These are phyloP conservation scores for Pyrocephalus nanus DNA, from an alignment of 2,797 vertebrate genomes.

Conservation along the genomic window DNA sequence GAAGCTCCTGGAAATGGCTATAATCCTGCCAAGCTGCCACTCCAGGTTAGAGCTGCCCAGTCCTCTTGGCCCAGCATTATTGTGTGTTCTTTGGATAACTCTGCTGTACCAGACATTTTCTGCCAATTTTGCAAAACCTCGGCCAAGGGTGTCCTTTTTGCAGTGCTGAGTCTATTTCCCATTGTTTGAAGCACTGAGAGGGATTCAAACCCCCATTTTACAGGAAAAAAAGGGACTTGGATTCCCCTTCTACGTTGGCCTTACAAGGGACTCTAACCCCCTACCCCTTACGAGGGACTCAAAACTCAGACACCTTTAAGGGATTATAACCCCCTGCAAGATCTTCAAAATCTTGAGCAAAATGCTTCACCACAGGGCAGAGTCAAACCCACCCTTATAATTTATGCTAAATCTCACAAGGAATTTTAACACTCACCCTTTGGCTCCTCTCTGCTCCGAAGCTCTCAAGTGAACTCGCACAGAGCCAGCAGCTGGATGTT, in stretches of 20 bases:
- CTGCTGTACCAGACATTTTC: neutral
- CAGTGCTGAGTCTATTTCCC: neutral
- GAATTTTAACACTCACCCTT: neutral
- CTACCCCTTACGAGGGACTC: neutral
- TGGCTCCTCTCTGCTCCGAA: neutral
- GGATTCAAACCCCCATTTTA: neutral
- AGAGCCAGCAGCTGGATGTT: neutral
- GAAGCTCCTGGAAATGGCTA: neutral
- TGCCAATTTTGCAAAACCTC: neutral
- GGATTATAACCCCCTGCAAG: neutral
- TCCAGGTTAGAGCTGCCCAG: neutral
- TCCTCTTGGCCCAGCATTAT: accelerated
- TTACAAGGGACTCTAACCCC: neutral
- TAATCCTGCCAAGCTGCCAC: neutral
- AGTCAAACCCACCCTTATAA: neutral
- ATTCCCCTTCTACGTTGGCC: neutral
- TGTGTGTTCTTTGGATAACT: neutral
- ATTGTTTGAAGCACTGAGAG: neutral
- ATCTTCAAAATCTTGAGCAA: neutral
- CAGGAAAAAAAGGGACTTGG: neutral
- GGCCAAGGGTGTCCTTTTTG: neutral
- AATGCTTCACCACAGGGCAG: neutral
- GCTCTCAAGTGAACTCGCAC: neutral
- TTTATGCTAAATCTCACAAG: neutral
- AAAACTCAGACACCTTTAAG: neutral